These are phyloP conservation scores for Enteromius unitaeniatus DNA, from an alignment of 2,797 vertebrate species.

Conservation along the genomic window DNA sequence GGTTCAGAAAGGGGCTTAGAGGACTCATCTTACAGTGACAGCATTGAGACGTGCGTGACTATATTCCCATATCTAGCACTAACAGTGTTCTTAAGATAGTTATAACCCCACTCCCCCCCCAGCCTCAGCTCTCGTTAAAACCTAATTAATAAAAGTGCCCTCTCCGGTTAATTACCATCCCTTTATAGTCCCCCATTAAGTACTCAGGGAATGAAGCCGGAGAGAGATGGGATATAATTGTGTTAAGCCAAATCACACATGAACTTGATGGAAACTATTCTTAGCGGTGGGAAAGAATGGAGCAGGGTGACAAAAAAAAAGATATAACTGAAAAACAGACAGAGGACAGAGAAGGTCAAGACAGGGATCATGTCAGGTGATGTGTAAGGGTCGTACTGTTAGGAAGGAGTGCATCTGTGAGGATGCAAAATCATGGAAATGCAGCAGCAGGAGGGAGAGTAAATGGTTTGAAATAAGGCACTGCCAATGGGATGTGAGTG, in stretches of 20 bases:
- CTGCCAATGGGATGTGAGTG: constrained; percentile 22
- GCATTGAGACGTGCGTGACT: constrained; percentile 41
- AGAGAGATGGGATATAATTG: constrained; percentile 69
- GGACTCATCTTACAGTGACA: constrained; percentile 42
- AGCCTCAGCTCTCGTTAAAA: constrained; percentile 68
- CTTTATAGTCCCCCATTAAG: constrained; percentile 72
- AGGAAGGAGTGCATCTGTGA: neutral
- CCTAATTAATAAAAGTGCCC: constrained; percentile 76
- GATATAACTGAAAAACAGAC: neutral
- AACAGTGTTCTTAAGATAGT: constrained; percentile 67
- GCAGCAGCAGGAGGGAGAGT: constrained; percentile 10
- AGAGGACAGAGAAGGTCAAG: constrained; percentile 26
- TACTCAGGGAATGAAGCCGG: constrained; percentile 62
- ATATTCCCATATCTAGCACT: constrained; percentile 59
- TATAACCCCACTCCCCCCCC: constrained; percentile 54
- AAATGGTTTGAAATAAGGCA: neutral
- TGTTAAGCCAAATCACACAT: constrained; percentile 75
- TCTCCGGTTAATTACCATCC: constrained; percentile 75
- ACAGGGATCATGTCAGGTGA: neutral
- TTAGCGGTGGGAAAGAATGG: constrained; percentile 57
- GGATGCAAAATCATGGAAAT: neutral
- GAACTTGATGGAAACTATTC: constrained; percentile 73
- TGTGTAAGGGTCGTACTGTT: neutral
- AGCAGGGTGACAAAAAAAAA: constrained; percentile 20
- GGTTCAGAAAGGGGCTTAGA: constrained; percentile 21